Conservation (phyloP, 2,113 vertebrate species). For the Stercorarius parasiticus region DNA sequence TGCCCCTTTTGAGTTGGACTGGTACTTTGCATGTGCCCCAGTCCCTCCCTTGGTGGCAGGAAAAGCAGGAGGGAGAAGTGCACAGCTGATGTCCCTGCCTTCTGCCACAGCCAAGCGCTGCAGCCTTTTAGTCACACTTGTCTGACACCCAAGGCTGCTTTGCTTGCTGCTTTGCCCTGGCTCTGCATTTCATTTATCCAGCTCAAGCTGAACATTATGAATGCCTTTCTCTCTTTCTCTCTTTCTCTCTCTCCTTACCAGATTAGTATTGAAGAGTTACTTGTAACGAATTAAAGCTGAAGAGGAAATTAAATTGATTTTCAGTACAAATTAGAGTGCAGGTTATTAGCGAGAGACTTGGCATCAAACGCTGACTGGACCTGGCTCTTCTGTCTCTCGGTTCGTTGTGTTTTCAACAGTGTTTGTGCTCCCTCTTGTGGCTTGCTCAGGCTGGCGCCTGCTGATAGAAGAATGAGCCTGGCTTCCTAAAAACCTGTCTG, state of each 20-base stretch:
- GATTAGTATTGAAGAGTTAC: neutral
- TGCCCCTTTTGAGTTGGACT: neutral
- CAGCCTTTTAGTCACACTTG: neutral
- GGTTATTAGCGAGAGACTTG: neutral
- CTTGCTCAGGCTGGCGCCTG: neutral
- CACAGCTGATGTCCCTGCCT: neutral
- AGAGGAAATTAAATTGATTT: neutral
- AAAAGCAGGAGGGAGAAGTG: neutral
- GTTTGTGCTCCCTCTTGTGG: slow-evolving; percentile 54
- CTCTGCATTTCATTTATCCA: neutral
- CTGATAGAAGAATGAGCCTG: neutral
- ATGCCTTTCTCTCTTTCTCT: neutral
- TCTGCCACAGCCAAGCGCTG: neutral
- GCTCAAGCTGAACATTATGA: neutral
- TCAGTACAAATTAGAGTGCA: neutral
- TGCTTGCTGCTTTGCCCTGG: neutral
- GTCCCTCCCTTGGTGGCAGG: neutral
- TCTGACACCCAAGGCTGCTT: neutral
- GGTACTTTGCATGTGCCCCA: neutral
- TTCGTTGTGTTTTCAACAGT: neutral
- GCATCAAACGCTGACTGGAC: neutral
- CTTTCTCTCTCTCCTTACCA: neutral
- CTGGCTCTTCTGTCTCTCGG: fast-evolving
- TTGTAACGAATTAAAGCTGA: neutral
- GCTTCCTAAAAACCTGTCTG: neutral